Percentiles rank a stretch among this genome's conserved stretches.
These are phyloP conservation scores for Urophycis tenuis DNA, from an alignment of 2,797 vertebrate species.

Conservation along the genomic window DNA sequence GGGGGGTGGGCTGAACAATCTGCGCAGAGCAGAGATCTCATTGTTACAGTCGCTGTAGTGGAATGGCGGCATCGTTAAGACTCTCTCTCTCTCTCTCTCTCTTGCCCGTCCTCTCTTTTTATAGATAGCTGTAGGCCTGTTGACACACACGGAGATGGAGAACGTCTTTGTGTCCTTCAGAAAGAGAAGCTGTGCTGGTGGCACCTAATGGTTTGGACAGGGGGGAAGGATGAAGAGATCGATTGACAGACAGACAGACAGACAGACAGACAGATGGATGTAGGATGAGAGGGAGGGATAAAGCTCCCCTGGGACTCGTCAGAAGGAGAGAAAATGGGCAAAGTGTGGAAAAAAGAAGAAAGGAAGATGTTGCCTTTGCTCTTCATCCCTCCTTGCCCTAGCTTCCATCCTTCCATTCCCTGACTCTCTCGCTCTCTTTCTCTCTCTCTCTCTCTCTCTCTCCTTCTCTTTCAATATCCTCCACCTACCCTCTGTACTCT, in stretches of 20 bases:
- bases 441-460: constrained; percentile 1
- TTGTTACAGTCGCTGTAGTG: constrained; percentile 50
- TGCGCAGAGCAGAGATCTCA: constrained; percentile 58
- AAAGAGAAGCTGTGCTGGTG: constrained; percentile 21
- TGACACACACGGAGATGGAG: no score
- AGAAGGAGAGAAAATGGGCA: constrained; percentile 50
- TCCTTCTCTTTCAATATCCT: constrained; percentile 6
- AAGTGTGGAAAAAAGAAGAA: constrained; percentile 36
- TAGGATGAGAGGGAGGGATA: constrained; percentile 25
- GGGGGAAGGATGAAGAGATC: constrained; percentile 21
- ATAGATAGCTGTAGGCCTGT: constrained; percentile 3
- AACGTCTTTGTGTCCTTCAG: constrained; percentile 34
- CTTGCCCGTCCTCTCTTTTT: background rate
- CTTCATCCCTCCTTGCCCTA: no score
- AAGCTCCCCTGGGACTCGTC: constrained; percentile 45
- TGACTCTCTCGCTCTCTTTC: no score
- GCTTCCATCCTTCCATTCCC: no score
- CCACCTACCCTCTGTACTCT: background rate
- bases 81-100: constrained; percentile 19
- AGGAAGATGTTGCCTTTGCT: constrained; percentile 27
- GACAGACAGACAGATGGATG: constrained; percentile 30
- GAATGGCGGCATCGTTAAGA: constrained; percentile 38
- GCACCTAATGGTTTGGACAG: constrained; percentile 40
- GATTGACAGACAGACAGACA: constrained; percentile 34
- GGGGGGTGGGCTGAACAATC: constrained; percentile 56